Conservation (phyloP, 2,113 vertebrate species). For the Limanda limanda region DNA sequence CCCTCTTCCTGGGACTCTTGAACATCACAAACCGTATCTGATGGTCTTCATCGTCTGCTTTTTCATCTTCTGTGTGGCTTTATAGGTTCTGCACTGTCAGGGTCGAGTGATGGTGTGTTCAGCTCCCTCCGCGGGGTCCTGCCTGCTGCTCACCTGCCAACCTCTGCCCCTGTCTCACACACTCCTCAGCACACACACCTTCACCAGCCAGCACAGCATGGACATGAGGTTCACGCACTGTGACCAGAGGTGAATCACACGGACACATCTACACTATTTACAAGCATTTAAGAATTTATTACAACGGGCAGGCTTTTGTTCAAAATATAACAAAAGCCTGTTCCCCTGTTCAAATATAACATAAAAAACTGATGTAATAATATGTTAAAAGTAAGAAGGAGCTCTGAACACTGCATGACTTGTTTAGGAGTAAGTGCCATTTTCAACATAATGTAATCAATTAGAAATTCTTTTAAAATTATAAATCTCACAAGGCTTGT, state of each 20-base stretch:
- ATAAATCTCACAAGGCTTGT: too few relatives aligned
- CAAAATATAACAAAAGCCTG: too few relatives aligned
- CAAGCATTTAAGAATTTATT: not conserved
- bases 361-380: too few relatives aligned
- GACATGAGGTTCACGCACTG: constrained; percentile 98
- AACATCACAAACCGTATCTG: not conserved
- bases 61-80: too few relatives aligned
- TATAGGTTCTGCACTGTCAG: constrained; percentile 93
- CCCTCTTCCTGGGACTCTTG: not conserved
- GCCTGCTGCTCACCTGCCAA: constrained; percentile 93
- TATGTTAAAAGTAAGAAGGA: too few relatives aligned
- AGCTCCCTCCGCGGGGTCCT: constrained; percentile 82
- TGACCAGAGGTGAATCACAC: constrained; percentile 88
- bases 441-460: too few relatives aligned
- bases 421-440: too few relatives aligned
- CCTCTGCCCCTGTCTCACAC: constrained; percentile 93
- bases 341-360: too few relatives aligned
- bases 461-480: too few relatives aligned
- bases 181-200: constrained; percentile 92
- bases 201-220: constrained; percentile 97
- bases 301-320: too few relatives aligned
- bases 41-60: not conserved
- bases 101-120: constrained; percentile 87
- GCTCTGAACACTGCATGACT: too few relatives aligned
- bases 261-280: not conserved